Conservation (phyloP, 2,113 vertebrate species). For the Scolopax mira region DNA sequence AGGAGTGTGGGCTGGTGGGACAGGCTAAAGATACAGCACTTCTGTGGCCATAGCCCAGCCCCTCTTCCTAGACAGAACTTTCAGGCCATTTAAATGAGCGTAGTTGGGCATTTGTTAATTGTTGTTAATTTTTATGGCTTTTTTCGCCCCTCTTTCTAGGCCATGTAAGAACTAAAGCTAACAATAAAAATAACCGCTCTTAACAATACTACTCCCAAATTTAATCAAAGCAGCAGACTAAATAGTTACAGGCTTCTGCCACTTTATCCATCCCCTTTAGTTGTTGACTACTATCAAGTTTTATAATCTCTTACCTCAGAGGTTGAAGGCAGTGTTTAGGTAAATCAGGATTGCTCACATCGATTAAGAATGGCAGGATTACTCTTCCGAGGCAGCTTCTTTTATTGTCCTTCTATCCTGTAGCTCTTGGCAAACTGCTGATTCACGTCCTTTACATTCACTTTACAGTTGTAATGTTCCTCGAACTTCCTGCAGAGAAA, state of each 20-base stretch:
- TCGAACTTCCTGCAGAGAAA: conserved; percentile 1
- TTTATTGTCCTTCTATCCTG: neutral
- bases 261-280: neutral
- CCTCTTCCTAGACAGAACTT: neutral
- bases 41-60: neutral
- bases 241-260: neutral
- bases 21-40: neutral
- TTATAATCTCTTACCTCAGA: neutral
- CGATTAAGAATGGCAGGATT: neutral
- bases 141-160: neutral
- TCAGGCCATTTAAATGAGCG: neutral
- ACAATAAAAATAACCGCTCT: neutral
- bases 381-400: neutral
- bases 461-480: neutral
- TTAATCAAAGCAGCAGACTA: neutral
- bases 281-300: neutral
- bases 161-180: neutral
- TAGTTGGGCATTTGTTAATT: neutral
- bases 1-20: neutral
- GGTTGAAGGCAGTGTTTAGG: neutral
- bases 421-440: neutral
- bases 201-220: neutral
- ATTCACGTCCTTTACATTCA: neutral
- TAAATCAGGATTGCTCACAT: conserved; percentile 7
- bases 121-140: neutral